Evolutionary conservation across 1,140 invertebrate species (phyloP).

Genomic region (Heterodera carotae): DNA sequence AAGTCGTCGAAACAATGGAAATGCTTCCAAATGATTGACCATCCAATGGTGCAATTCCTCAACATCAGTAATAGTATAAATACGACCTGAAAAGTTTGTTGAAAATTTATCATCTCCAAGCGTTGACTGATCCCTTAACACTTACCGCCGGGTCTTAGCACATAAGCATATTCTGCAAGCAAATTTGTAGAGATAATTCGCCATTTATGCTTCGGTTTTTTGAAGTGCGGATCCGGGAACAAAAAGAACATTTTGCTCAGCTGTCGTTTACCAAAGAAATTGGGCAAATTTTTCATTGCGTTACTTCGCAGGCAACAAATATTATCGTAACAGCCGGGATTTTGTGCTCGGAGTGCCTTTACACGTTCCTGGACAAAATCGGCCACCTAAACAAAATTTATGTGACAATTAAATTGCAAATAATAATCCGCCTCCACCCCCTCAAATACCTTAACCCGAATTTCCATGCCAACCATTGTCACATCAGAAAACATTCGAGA

Average conservation of each 20-base stretch:
- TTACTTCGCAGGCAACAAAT: slow-evolving; percentile 92
- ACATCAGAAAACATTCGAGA: slow-evolving; percentile 76
- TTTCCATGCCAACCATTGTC: slow-evolving; percentile 93
- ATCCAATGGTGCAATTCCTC: slow-evolving; percentile 97
- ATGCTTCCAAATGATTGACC: slow-evolving; percentile 83
- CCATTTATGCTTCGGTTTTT: slow-evolving; percentile 98
- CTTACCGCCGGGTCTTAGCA: slow-evolving; percentile 78
- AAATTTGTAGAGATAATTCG: slow-evolving; percentile 90
- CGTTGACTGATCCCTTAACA: slow-evolving; percentile 44
- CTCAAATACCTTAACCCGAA: slow-evolving; percentile 88
- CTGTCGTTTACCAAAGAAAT: slow-evolving; percentile 93
- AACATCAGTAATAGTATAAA: slow-evolving; percentile 97
- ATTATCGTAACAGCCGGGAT: slow-evolving; percentile 82
- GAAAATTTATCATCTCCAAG: neutral
- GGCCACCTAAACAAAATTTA: slow-evolving; percentile 72
- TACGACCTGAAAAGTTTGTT: slow-evolving; percentile 74
- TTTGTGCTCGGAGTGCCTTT: slow-evolving; percentile 77
- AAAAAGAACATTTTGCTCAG: slow-evolving; percentile 97
- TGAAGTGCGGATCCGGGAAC: slow-evolving; percentile 99
- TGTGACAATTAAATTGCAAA: slow-evolving; percentile 32
- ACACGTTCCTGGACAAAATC: slow-evolving; percentile 97
- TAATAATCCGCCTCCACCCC: too few relatives aligned
- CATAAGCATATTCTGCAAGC: slow-evolving; percentile 93
- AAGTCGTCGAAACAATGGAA: slow-evolving; percentile 84
- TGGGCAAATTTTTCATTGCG: slow-evolving; percentile 96